These are phyloP conservation scores for Lobophora halterata DNA, from an alignment of 2,888 invertebrate genomes.

Conservation along the genomic window DNA sequence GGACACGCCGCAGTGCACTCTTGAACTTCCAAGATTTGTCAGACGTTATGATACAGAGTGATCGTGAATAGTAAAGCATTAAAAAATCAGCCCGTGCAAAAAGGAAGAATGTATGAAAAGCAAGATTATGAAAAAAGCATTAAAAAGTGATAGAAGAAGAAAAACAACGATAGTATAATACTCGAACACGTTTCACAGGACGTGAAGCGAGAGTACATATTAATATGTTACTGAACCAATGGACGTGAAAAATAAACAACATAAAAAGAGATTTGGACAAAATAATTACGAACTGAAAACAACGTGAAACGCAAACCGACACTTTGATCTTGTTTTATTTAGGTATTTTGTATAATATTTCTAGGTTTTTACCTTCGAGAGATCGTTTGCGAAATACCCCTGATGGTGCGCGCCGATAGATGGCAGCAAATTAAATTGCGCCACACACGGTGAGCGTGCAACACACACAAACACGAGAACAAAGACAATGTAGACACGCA, in stretches of 20 bases:
- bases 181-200: conserved; percentile 33
- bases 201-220: conserved; percentile 50
- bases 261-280: conserved; percentile 49
- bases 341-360: conserved; percentile 61
- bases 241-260: conserved; percentile 56
- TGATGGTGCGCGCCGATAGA: conserved; percentile 80
- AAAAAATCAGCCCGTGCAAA: conserved; percentile 77
- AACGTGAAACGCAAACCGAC: conserved; percentile 65
- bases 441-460: conserved; percentile 81
- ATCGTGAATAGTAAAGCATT: conserved; percentile 72
- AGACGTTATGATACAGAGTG: conserved; percentile 71
- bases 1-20: conserved; percentile 68
- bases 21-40: conserved; percentile 59
- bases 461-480: conserved; percentile 82
- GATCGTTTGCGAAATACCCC: conserved; percentile 98
- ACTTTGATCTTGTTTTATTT: conserved; percentile 58
- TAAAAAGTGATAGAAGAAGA: conserved; percentile 70
- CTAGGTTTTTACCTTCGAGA: conserved; percentile 93
- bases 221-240: conserved; percentile 60
- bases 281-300: conserved; percentile 53
- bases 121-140: conserved; percentile 76
- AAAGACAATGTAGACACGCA: conserved; percentile 81
- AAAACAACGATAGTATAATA: conserved; percentile 66
- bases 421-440: conserved; percentile 76
- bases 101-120: conserved; percentile 75